Base-by-base conservation (phyloP, 2,797 vertebrate species). In the Triplophysa bombifrons region DNA sequence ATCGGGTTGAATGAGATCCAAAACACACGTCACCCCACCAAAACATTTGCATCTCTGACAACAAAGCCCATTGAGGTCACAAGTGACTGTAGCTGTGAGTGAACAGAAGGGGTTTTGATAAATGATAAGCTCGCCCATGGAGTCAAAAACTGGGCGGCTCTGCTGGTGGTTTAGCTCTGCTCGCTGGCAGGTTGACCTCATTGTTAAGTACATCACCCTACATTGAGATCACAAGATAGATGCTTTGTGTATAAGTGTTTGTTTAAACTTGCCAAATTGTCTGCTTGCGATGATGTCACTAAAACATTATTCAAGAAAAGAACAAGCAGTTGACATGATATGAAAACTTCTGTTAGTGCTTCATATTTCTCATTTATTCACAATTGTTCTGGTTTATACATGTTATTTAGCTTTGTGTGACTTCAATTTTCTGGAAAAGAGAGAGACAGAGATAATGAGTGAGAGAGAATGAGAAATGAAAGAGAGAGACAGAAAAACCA, bases 31-130 rank as follows among this genome's bases (percentile, higher is more conserved):
- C 72, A 64, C 80, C 66, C 87, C 86, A 55, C 83, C 83, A 89
- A 90, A 91, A 90, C 87, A 90, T 92, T 91, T 88, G 88, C 89
- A 90, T 91, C 87, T 83, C 87, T 87, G 77, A 90, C 88, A 78
- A 85, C 80, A 92, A 91, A 89, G 87, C 53, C 88, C 83, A 91
- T 92, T 93, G 83, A 92, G 84, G 58, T 87, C 87, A 89, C 80
- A 65, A 65, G 85, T 83, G 85, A 88, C 86, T 78, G 88, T 84
- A 85, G 85, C 86, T 75, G 69, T 27, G 78, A 85, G 80, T 74
- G 89, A 86, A 90, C 83, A 86, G 87, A 84, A 81, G 69, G 77
- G 63, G 77, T 67, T 75, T 86, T 89, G 86, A 91, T 84, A 75
- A 80, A 88, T 81, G 85, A 83, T 84, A 83, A 84, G 67, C 82